phyloP scores from a whole-genome alignment of 53 echinoderm and acorn worm species.

The Echinarachnius parma region DNA sequence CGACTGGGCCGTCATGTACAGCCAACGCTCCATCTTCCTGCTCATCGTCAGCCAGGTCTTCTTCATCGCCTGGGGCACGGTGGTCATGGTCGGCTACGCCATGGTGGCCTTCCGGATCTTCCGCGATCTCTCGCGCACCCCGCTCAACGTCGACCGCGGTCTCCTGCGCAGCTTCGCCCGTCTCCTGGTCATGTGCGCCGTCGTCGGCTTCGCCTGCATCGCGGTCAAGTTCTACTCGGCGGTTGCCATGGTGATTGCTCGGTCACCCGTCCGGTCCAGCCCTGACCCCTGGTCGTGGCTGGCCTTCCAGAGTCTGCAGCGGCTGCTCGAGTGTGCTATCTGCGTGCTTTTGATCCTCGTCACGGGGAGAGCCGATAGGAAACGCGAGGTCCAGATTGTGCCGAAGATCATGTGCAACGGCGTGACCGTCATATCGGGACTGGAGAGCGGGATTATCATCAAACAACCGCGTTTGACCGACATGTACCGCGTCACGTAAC shows the following conservation, averaged over 20 bases:
- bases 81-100: constrained; percentile 74
- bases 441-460: constrained; percentile 10
- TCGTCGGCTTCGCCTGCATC: constrained; percentile 40
- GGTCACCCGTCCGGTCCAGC: constrained; percentile 1
- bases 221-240: constrained; percentile 53
- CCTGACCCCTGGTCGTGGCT: constrained; percentile 63
- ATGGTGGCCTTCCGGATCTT: constrained; percentile 51
- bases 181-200: constrained; percentile 53
- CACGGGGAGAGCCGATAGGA: constrained; percentile 55
- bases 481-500: too few relatives aligned
- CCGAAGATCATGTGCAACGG: constrained; percentile 42
- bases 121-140: constrained; percentile 31
- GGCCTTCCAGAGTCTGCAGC: constrained; percentile 47
- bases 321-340: constrained; percentile 56
- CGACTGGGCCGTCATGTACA: constrained; percentile 31
- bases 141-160: constrained; percentile 47
- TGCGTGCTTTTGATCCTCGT: constrained; percentile 56
- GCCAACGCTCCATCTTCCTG: constrained; percentile 37
- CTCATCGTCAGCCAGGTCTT: constrained; percentile 47
- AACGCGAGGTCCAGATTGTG: constrained; percentile 38
- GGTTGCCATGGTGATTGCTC: constrained; percentile 40
- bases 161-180: constrained; percentile 53
- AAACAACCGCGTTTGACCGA: constrained; percentile 7
- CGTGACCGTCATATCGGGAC: constrained; percentile 24
- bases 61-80: constrained; percentile 59